Evolutionary conservation across 2,888 invertebrate species (phyloP).

Genomic region (Agrenia bidenticulata): DNA sequence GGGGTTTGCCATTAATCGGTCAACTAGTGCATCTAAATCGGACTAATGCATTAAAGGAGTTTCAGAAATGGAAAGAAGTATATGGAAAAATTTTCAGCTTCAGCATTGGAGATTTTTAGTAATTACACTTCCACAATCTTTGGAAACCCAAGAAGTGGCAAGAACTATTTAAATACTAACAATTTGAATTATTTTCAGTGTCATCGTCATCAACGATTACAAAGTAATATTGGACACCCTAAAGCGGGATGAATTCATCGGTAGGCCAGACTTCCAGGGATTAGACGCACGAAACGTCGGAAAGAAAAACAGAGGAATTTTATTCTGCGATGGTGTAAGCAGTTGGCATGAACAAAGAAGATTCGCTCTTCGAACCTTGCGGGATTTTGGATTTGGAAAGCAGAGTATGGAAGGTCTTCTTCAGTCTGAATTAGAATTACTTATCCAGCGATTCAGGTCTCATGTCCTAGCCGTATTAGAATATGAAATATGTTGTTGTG

Average conservation of each 20-base stretch:
- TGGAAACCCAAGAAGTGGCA: no score
- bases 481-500: no score
- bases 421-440: constrained; percentile 27
- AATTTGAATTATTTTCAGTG: constrained; percentile 20
- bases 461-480: no score
- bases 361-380: constrained; percentile 20
- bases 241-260: constrained; percentile 32
- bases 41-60: not conserved
- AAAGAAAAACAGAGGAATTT: constrained; percentile 35
- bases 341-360: constrained; percentile 23
- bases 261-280: constrained; percentile 32
- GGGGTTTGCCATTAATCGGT: not conserved
- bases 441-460: constrained; percentile 21
- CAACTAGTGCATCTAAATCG: not conserved
- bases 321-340: constrained; percentile 27
- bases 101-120: not conserved
- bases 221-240: constrained; percentile 27
- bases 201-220: constrained; percentile 34
- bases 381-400: constrained; percentile 38
- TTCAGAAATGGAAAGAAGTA: constrained; percentile 3
- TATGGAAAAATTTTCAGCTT: not conserved
- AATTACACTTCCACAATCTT: not conserved
- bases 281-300: constrained; percentile 25
- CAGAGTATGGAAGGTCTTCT: constrained; percentile 36
- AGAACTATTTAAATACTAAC: no score